These are phyloP conservation scores for Lithodes maja DNA, from an alignment of 2,888 invertebrate species.

Conservation along the genomic window DNA sequence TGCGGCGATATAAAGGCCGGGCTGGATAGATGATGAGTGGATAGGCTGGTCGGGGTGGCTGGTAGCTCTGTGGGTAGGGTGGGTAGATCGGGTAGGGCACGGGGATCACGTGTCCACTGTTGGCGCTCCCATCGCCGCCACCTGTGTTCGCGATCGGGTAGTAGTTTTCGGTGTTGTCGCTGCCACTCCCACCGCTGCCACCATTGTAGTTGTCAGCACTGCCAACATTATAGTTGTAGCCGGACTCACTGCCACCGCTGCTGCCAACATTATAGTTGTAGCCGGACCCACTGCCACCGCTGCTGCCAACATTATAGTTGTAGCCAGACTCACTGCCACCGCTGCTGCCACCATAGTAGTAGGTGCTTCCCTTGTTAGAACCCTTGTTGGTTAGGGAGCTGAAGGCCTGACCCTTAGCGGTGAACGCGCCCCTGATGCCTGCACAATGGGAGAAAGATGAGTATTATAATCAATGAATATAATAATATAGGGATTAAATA, in stretches of 20 bases:
- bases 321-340: background rate
- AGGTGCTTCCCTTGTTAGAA: too few relatives aligned
- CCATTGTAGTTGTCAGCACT: background rate
- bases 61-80: conserved; percentile 18
- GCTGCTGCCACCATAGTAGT: background rate
- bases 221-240: background rate
- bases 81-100: conserved; percentile 36
- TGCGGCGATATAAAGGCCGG: background rate
- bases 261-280: background rate
- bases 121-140: background rate
- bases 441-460: background rate
- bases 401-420: conserved; percentile 23
- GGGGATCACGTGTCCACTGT: background rate
- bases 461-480: background rate
- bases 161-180: background rate
- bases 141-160: background rate
- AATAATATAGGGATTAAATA: too few relatives aligned
- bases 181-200: background rate
- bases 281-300: background rate
- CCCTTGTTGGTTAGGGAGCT: background rate
- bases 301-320: background rate
- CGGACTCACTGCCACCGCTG: background rate
- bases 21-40: background rate
- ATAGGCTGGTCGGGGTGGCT: background rate
- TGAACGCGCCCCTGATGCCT: conserved; percentile 20